Percentiles rank a stretch among this genome's conserved stretches.
Evolutionary conservation across 2,888 invertebrate species (phyloP).

Genomic region (Acrocyrtus sp.): DNA sequence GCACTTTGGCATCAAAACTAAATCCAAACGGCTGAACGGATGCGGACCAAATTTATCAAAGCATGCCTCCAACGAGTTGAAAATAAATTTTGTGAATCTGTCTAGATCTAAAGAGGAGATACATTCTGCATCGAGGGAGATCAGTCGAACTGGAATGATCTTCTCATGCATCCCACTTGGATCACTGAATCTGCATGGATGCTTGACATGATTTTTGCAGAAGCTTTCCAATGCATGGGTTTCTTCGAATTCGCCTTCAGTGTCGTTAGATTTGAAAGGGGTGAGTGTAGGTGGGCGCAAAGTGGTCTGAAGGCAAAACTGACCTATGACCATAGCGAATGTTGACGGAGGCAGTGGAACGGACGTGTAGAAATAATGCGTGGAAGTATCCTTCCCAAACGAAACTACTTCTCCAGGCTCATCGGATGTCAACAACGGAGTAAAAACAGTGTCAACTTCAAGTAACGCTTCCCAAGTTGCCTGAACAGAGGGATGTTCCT

Average conservation of each 20-base stretch:
- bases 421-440: conserved; percentile 45
- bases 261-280: not conserved
- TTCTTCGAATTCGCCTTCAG: no score
- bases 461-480: conserved; percentile 67
- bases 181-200: conserved; percentile 18
- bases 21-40: conserved; percentile 66
- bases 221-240: no score
- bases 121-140: conserved; percentile 36
- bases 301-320: conserved; percentile 61
- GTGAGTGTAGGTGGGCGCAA: no score
- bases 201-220: conserved; percentile 19
- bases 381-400: not conserved
- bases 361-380: conserved; percentile 64
- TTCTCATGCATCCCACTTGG: not conserved
- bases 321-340: conserved; percentile 66
- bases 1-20: conserved; percentile 65
- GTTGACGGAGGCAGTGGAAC: conserved; percentile 66
- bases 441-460: conserved; percentile 19
- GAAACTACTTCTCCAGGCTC: conserved; percentile 20
- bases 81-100: conserved; percentile 63
- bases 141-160: conserved; percentile 55
- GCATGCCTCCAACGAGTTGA: conserved; percentile 63
- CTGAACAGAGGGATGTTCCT: conserved; percentile 67
- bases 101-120: not conserved
- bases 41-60: conserved; percentile 65